Evolutionary conservation across 1,140 invertebrate genomes (phyloP).

Genomic region (Leptopilina boulardi): DNA sequence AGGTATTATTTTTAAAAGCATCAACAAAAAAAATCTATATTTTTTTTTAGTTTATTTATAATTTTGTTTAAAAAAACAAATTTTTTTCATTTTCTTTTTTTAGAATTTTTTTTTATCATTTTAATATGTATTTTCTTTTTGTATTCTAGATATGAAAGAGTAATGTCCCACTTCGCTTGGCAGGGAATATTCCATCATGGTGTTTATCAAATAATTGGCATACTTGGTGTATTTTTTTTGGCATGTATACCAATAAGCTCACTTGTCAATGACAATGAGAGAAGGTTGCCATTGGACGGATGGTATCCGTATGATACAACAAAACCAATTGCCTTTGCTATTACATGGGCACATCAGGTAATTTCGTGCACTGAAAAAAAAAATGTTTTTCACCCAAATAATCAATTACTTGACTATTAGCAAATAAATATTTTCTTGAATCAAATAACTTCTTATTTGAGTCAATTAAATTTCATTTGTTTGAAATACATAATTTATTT

Average conservation of each 20-base stretch:
- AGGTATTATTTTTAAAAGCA: conserved; percentile 41
- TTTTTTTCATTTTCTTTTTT: too few species aligned
- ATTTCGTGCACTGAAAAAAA: too few species aligned
- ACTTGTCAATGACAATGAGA: conserved; percentile 41
- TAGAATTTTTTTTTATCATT: neutral
- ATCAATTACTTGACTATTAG: too few species aligned
- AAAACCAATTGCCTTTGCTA: conserved; percentile 72
- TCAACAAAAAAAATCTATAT: too few species aligned
- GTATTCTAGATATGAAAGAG: conserved; percentile 30
- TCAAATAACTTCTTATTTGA: too few species aligned
- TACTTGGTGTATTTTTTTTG: conserved; percentile 52
- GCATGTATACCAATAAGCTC: conserved; percentile 50
- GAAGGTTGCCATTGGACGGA: conserved; percentile 54
- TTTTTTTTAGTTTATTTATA: too few species aligned
- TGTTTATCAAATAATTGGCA: conserved; percentile 57
- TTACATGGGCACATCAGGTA: conserved; percentile 63
- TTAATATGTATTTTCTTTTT: neutral
- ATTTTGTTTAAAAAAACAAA: too few species aligned
- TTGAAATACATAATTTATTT: too few species aligned
- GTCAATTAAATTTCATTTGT: too few species aligned
- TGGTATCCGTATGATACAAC: conserved; percentile 76
- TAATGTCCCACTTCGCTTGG: conserved; percentile 55
- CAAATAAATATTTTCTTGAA: too few species aligned
- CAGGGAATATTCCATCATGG: conserved; percentile 60
- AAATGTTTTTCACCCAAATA: too few species aligned